Base-by-base conservation (phyloP, 2,797 vertebrate genomes). In the Chaunax sp. region DNA sequence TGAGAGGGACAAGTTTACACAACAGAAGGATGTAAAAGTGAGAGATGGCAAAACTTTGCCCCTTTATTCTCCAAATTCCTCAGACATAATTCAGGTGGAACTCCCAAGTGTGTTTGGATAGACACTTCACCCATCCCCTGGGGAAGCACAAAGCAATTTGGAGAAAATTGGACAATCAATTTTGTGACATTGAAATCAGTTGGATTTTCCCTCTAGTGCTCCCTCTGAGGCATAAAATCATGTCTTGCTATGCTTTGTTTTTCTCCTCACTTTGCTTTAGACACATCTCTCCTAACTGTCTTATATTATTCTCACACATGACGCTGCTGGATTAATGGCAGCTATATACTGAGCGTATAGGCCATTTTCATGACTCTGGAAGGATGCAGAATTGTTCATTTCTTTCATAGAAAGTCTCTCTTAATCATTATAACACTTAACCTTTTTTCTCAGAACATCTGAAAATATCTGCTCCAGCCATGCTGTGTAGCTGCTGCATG, bases 151-250 rank as follows among this genome's bases (percentile, higher is more conserved):
- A 84, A 82, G 64, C 87, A 93, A 92, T 93, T 92, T 78, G 56
- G 71, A 84, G 56, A 72, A 91, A 93, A 95, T 93, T 94, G 91
- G 83, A 94, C 95, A 95, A 95, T 96, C 94, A 85, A 91, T 95
- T 92, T 80, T 82, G 87, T 85, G 88, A 87, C 84, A 73, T 81
- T 78, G 81, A 88, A 92, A 90, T 90, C 82, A 82, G 80, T 84
- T 83, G 81, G 79, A 86, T 88, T 90, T 86, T 85, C 71, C 72
- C 64, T 83, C 61, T 44, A 71, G 64, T 77, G 72, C 72, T 60
- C 74, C 80, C 76, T 86, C 79, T 71, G 82, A 71, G 70, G 81
- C 66, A 12, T 85, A 83, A 86, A 88, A 87, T 85, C 78, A 69
- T 20, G 63, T 75, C 84, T 82, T 88, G 80, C 87, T 90, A 81